A percentile compares a stretch with the other conserved stretches of the same genome.
Evolutionary conservation across 2,113 vertebrate genomes (phyloP).

Genomic region (Pseudorasbora parva): DNA sequence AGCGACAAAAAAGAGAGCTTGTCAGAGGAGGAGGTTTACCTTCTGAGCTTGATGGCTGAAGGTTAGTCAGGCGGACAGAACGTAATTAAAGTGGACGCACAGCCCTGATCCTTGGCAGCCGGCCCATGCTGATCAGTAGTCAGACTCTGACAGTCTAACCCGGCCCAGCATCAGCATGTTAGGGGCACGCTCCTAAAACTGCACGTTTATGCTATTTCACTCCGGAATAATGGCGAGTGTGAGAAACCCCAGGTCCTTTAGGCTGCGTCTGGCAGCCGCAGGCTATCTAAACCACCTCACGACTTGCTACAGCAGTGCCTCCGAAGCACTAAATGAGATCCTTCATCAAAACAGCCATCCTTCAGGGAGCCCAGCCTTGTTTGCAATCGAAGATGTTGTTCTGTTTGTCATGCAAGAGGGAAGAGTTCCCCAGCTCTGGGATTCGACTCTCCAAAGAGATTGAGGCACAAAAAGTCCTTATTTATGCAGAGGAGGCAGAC

Average conservation of each 20-base stretch:
- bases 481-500: slow-evolving; percentile 44
- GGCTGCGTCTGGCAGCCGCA: slow-evolving; percentile 33
- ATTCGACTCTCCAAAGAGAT: slow-evolving; percentile 15
- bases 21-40: not conserved
- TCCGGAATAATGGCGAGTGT: slow-evolving; percentile 32
- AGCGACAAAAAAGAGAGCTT: not conserved
- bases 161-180: slow-evolving; percentile 14
- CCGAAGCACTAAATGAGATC: slow-evolving; percentile 58
- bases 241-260: slow-evolving; percentile 41
- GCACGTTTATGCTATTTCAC: slow-evolving; percentile 42
- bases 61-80: slow-evolving; percentile 60
- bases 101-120: slow-evolving; percentile 57
- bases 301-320: slow-evolving; percentile 51
- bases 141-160: slow-evolving; percentile 55
- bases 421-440: slow-evolving; percentile 38
- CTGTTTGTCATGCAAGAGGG: slow-evolving; percentile 51
- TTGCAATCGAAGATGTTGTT: slow-evolving; percentile 41
- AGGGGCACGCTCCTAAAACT: slow-evolving; percentile 39
- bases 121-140: slow-evolving; percentile 62
- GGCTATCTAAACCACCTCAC: slow-evolving; percentile 56
- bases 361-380: slow-evolving; percentile 43
- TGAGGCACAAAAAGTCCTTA: slow-evolving; percentile 26
- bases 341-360: slow-evolving; percentile 55
- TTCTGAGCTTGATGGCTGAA: slow-evolving; percentile 59
- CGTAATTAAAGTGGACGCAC: slow-evolving; percentile 66